Percentiles rank a stretch among this genome's conserved stretches.
Evolutionary conservation across 2,888 invertebrate species (phyloP).

Genomic region (Agonopterix heracliana): DNA sequence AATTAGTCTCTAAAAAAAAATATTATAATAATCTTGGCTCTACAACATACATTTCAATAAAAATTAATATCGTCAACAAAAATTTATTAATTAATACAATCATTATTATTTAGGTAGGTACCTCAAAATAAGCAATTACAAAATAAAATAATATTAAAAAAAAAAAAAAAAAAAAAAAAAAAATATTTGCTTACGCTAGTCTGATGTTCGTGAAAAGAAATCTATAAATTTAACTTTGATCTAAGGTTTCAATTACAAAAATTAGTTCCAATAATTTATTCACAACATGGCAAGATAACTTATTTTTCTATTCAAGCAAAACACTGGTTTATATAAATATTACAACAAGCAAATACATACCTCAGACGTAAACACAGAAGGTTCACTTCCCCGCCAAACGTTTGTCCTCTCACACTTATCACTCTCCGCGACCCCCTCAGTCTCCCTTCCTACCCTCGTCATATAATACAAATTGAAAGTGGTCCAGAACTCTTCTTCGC

Average conservation of each 20-base stretch:
- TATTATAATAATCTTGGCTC: too few relatives aligned
- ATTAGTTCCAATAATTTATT: background rate
- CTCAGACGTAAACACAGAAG: slow-evolving; percentile 54
- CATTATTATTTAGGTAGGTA: too few relatives aligned
- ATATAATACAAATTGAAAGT: slow-evolving; percentile 52
- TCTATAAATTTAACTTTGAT: too few relatives aligned
- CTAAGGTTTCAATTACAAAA: background rate
- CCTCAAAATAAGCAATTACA: too few relatives aligned
- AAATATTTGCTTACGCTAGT: too few relatives aligned
- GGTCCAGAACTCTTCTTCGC: slow-evolving; percentile 60
- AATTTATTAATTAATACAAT: too few relatives aligned
- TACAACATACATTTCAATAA: too few relatives aligned
- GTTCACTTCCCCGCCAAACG: slow-evolving; percentile 27
- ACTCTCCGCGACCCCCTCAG: slow-evolving; percentile 19
- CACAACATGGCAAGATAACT: background rate
- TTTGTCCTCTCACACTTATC: slow-evolving; percentile 15
- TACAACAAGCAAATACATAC: slow-evolving; percentile 25
- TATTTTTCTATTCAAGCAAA: background rate
- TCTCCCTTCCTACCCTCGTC: slow-evolving; percentile 19
- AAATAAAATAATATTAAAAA: too few relatives aligned
- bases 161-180: too few relatives aligned
- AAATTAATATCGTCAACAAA: too few relatives aligned
- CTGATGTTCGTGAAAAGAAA: too few relatives aligned
- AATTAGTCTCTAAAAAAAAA: too few relatives aligned
- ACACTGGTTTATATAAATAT: background rate